Evolutionary conservation across 1,140 invertebrate genomes (phyloP), one percentile per base, ranked within the genome.

Genomic region (Popillia japonica): DNA sequence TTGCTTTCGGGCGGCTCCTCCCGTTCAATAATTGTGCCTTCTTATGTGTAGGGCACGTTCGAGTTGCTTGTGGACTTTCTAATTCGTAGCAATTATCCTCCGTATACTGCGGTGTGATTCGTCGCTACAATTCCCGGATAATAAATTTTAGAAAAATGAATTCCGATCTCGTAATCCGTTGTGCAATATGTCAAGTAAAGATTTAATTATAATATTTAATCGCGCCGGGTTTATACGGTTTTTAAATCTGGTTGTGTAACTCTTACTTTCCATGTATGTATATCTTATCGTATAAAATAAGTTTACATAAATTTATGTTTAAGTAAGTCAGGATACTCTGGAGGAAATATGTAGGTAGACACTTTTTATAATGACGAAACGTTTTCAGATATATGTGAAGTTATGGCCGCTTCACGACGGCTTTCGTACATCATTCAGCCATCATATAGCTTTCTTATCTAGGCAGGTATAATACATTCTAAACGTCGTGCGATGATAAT

Each of bases 301-400:
- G 48, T 55, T 55, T 55, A 55, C 14, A 55, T 55, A 55, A 55
- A 55, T 55, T 55, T 55, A 55, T 34, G 27, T 55, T 55, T 55
- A 14, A 10, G 0, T 55, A 55, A 55, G 48, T 55, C 48, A 34
- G 48, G 14, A 55, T 55, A n/a, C 14, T 55, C 6, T 55, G 6
- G 17, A 55, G 48, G 17, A 55, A 55, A 55, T 17, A 17, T n/a
- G 48, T 55, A 55, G 11, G 11, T 17, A 34, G 27, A 34, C 4
- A 34, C 4, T 34, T 34, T 34, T 34, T 34, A 34, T 34, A 34
- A 34, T 4, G 27, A 34, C 4, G 27, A 34, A 34, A 34, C 27
- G 1, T 34, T 34, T 34, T 34, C 4, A 34, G 27, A 34, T 34
- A 34, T 34, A 1, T 4, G 27, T 34, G 27, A 4, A 34, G 4